These are phyloP conservation scores for Silurus aristotelis DNA, from an alignment of 2,797 vertebrate species.

Conservation along the genomic window DNA sequence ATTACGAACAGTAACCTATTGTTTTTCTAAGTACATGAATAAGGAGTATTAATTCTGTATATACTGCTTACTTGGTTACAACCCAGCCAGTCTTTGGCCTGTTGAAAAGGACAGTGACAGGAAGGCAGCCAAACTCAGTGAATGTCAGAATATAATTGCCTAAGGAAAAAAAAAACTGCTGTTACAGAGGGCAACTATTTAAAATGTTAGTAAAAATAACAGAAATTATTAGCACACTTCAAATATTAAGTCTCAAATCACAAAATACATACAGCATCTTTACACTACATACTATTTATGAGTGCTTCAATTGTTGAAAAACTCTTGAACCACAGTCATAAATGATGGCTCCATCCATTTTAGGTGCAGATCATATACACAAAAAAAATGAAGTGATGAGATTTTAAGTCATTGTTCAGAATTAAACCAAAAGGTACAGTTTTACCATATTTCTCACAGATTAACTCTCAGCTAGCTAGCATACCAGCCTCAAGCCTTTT, in stretches of 20 bases:
- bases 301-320: background rate
- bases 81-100: slow-evolving; percentile 58
- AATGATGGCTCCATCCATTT: background rate
- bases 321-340: background rate
- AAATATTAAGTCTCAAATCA: background rate
- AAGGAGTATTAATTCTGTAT: background rate
- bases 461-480: too few relatives aligned
- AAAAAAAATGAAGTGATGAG: background rate
- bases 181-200: background rate
- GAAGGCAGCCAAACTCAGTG: slow-evolving; percentile 75
- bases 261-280: background rate
- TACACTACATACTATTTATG: background rate
- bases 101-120: slow-evolving; percentile 48
- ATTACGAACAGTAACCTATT: too few relatives aligned
- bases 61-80: slow-evolving; percentile 50
- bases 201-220: too few relatives aligned
- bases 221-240: too few relatives aligned
- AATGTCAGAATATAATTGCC: slow-evolving; percentile 61
- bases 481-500: too few relatives aligned
- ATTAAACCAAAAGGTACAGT: background rate
- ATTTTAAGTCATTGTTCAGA: too few relatives aligned
- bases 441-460: background rate
- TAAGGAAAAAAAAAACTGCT: slow-evolving; percentile 39
- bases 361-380: background rate
- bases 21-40: background rate